phyloP scores from a whole-genome alignment of 2,888 invertebrate genomes.

The Limenitis camilla region DNA sequence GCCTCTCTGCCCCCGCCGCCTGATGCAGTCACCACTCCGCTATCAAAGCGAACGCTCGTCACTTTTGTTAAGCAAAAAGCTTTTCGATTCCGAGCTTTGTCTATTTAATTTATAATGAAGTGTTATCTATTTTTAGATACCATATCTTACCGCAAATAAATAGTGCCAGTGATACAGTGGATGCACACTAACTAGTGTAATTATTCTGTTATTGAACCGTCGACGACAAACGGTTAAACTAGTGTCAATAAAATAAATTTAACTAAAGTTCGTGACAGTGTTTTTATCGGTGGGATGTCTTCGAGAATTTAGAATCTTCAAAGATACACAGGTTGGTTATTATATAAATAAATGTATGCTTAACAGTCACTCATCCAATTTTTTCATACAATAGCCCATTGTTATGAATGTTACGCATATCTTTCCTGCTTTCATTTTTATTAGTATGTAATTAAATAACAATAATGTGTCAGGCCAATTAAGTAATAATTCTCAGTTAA shows the following conservation, averaged over 20 bases:
- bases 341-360: conserved; percentile 5
- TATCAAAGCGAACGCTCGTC: conserved; percentile 36
- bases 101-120: conserved; percentile 46
- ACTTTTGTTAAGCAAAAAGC: conserved; percentile 36
- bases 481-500: conserved; percentile 8
- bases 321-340: conserved; percentile 44
- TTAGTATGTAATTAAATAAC: conserved; percentile 8
- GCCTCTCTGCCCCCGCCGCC: conserved; percentile 34
- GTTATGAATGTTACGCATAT: conserved; percentile 14
- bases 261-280: conserved; percentile 57
- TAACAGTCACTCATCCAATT: conserved; percentile 10
- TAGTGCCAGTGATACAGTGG: conserved; percentile 34
- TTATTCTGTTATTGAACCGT: conserved; percentile 34
- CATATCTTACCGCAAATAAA: conserved; percentile 28
- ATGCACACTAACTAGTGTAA: conserved; percentile 24
- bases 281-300: conserved; percentile 54
- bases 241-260: conserved; percentile 54
- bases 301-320: conserved; percentile 47
- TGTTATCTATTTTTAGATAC: conserved; percentile 39
- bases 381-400: conserved; percentile 16
- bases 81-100: conserved; percentile 66
- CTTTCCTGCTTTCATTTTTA: conserved; percentile 12
- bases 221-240: conserved; percentile 45
- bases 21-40: conserved; percentile 62
- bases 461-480: conserved; percentile 7